Evolutionary conservation across 2,888 invertebrate species (phyloP).

Genomic region (Hypsopygia costalis): DNA sequence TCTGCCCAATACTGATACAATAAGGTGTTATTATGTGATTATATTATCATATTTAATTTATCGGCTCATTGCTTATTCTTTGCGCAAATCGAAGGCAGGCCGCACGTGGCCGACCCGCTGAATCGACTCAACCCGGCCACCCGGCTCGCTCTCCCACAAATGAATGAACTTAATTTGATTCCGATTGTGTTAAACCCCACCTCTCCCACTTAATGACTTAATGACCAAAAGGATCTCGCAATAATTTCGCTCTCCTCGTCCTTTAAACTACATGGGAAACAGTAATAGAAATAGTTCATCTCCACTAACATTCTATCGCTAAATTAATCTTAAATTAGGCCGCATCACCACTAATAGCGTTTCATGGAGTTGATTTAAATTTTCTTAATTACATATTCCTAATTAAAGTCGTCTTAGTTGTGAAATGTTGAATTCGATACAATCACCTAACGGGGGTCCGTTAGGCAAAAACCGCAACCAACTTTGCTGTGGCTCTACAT

Average conservation of each 20-base stretch:
- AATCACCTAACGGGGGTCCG: conserved; percentile 34
- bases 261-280: neutral
- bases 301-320: neutral
- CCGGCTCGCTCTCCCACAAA: conserved; percentile 54
- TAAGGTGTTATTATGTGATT: conserved; percentile 13
- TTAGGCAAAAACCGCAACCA: conserved; percentile 60
- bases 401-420: conserved; percentile 34
- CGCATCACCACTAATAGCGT: neutral
- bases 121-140: conserved; percentile 58
- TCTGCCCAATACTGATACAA: neutral
- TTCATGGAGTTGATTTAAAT: conserved; percentile 14
- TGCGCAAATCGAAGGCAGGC: conserved; percentile 39
- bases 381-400: conserved; percentile 21
- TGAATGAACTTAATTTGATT: conserved; percentile 76
- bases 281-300: conserved; percentile 1
- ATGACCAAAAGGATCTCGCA: conserved; percentile 47
- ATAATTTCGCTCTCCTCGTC: conserved; percentile 29
- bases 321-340: conserved; percentile 8
- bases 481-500: conserved; percentile 56
- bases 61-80: conserved; percentile 49
- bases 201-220: conserved; percentile 62
- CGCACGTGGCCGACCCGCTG: conserved; percentile 63
- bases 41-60: conserved; percentile 17
- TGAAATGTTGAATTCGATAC: conserved; percentile 39
- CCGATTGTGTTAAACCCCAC: conserved; percentile 73